These are phyloP conservation scores for Drosophila nigricruria DNA, from an alignment of 2,888 invertebrate genomes.

Conservation along the genomic window DNA sequence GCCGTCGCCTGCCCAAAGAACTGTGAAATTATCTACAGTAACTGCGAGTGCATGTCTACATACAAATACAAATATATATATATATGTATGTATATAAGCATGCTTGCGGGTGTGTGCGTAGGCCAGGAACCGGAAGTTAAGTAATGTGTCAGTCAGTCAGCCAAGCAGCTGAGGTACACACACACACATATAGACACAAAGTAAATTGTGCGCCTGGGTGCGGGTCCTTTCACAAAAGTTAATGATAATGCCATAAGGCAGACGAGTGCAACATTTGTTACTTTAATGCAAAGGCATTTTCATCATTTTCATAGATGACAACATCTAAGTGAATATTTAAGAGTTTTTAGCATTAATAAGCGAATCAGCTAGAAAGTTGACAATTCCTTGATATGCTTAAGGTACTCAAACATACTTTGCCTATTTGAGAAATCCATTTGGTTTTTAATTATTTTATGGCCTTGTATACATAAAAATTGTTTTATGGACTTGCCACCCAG, in stretches of 20 bases:
- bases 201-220: slow-evolving; percentile 51
- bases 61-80: neutral
- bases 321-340: slow-evolving; percentile 2
- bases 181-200: slow-evolving; percentile 16
- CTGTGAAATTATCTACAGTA: slow-evolving; percentile 74
- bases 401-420: neutral
- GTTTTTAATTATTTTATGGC: neutral
- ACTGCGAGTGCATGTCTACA: slow-evolving; percentile 26
- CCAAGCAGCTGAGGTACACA: slow-evolving; percentile 39
- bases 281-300: slow-evolving; percentile 38
- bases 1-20: slow-evolving; percentile 61
- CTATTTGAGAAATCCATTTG: neutral
- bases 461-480: neutral
- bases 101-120: slow-evolving; percentile 32
- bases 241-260: slow-evolving; percentile 58
- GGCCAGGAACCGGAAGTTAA: slow-evolving; percentile 77
- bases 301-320: slow-evolving; percentile 27
- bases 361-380: neutral
- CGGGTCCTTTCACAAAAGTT: slow-evolving; percentile 39
- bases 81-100: neutral
- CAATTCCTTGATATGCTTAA: neutral
- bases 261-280: slow-evolving; percentile 48
- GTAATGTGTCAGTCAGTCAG: slow-evolving; percentile 75
- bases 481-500: slow-evolving; percentile 9
- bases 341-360: slow-evolving; percentile 4